Evolutionary conservation across 2,888 invertebrate species (phyloP), one percentile per base, ranked within the genome.

Genomic region (Hetaerina titia): DNA sequence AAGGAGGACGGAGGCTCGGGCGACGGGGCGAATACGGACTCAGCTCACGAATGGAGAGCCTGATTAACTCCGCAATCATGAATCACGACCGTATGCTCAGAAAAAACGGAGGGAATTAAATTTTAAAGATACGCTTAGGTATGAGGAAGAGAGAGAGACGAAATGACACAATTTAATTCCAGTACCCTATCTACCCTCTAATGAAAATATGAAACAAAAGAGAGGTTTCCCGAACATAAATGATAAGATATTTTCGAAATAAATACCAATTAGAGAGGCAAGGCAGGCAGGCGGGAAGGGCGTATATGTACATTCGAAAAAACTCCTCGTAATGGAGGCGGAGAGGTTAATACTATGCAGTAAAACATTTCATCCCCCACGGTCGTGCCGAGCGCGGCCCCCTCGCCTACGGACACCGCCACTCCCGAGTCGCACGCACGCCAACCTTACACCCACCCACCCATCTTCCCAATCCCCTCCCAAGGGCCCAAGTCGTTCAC

Each of bases 401-500:
- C 64, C 22, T 45, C 45, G 45, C 4, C 63, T 19, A 63, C 63
- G 63, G 63, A 4, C 63, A 8, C 15, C 63, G 19, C 15, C 19
- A 5, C 9, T 19, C 5, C 60, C 60, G 13, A 15, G 13, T 60
- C 60, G 17, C 60, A 15, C 63, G 17, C 63, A 4, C 69, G 69
- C 13, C 81, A 25, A 81, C 25, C 81, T 31, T 81, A 25, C 81
- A 31, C 81, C 81, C 81, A 81, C 31, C 81, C 45, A 45, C 45
- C 45, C 4, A 45, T 45, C 45, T 45, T 45, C 45, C 45, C 45
- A 45, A 1, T 45, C 45, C 45, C 45, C 45, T 45, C 81, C 81
- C 2, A 25, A 15, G 15, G 81, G 22, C 19, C 89, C 22, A 64
- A 92, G 92, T 92, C 92, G 64, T 69, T 63, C 92, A 56, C 92